Percentiles rank a stretch among this genome's conserved stretches.
These are phyloP conservation scores for Phoxinus dragarum DNA, from an alignment of 2,797 vertebrate genomes.

Conservation along the genomic window DNA sequence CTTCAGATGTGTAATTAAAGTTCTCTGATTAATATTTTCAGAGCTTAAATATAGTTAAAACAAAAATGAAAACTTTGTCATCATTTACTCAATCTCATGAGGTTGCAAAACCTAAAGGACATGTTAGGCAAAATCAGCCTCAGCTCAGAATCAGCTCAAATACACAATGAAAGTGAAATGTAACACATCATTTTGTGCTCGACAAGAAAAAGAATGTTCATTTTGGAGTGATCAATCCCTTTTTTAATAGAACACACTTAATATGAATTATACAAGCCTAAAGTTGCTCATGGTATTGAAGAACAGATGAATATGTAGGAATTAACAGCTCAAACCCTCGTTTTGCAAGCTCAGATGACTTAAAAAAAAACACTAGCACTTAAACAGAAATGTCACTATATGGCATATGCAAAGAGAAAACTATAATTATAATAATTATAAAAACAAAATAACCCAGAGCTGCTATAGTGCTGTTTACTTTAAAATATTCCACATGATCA, in stretches of 20 bases:
- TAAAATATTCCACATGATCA: background rate
- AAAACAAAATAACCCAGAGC: background rate
- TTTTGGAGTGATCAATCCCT: background rate
- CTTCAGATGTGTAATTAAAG: background rate
- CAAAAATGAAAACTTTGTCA: background rate
- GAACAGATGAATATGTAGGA: slow-evolving; percentile 10
- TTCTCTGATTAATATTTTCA: background rate
- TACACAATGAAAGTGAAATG: background rate
- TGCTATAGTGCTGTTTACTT: background rate
- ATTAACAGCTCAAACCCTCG: background rate
- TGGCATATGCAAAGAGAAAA: background rate
- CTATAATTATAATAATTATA: background rate
- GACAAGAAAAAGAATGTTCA: background rate
- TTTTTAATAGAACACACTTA: slow-evolving; percentile 7
- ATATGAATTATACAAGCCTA: background rate
- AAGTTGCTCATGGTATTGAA: background rate
- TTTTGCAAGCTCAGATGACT: background rate
- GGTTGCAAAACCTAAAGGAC: background rate
- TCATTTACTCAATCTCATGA: background rate
- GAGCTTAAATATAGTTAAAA: background rate
- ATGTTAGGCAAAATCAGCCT: background rate
- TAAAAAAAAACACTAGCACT: background rate
- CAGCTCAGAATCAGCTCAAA: background rate
- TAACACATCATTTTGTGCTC: background rate
- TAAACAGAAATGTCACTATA: slow-evolving; percentile 1